phyloP scores from a whole-genome alignment of 2,888 invertebrate species.

The Drosophila recens region DNA sequence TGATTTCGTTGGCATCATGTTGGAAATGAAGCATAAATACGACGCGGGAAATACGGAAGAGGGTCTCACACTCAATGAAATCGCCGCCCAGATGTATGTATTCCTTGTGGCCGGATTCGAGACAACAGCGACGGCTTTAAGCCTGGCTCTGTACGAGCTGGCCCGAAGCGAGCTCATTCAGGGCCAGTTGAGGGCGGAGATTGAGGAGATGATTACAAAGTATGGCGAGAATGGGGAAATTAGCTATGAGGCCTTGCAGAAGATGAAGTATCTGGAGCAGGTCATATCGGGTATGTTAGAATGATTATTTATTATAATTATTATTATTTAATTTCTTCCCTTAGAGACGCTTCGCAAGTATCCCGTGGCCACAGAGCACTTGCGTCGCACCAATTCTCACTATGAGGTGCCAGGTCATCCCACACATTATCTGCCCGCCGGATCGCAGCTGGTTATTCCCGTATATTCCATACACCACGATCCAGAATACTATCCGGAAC shows the following conservation, averaged over 20 bases:
- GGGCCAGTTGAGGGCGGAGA: constrained; percentile 84
- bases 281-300: constrained; percentile 84
- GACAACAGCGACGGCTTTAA: constrained; percentile 88
- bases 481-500: constrained; percentile 87
- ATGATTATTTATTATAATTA: no score
- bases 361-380: constrained; percentile 84
- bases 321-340: neutral
- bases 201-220: constrained; percentile 70
- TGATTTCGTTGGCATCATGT: constrained; percentile 87
- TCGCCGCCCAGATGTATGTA: constrained; percentile 81
- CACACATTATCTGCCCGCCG: constrained; percentile 42
- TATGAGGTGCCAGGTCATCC: constrained; percentile 64
- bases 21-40: constrained; percentile 63
- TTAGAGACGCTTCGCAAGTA: constrained; percentile 87
- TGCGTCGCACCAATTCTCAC: constrained; percentile 76
- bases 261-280: constrained; percentile 86
- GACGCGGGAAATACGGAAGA: constrained; percentile 73
- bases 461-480: constrained; percentile 87
- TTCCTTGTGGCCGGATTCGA: constrained; percentile 87
- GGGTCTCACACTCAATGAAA: constrained; percentile 76
- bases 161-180: constrained; percentile 67
- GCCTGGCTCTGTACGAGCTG: constrained; percentile 84
- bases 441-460: constrained; percentile 85
- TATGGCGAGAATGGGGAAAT: constrained; percentile 77
- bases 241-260: constrained; percentile 80